These are phyloP conservation scores for Gambusia affinis DNA, from an alignment of 2,113 vertebrate species.

Conservation along the genomic window DNA sequence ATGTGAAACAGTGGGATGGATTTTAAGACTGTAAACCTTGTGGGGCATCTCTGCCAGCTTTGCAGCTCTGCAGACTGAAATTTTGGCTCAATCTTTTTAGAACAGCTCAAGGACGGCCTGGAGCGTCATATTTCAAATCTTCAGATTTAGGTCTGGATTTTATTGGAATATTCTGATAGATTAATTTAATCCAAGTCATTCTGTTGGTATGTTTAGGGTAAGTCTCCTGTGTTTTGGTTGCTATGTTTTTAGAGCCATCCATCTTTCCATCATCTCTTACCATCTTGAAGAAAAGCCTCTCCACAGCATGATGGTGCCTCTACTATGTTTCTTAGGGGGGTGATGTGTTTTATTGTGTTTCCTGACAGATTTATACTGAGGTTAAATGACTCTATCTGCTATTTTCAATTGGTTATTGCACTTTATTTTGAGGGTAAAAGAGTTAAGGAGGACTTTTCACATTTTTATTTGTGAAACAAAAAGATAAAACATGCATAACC, in stretches of 20 bases:
- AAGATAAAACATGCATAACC: too few relatives aligned
- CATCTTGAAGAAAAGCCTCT: not conserved
- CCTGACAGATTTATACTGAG: not conserved
- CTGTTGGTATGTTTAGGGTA: not conserved
- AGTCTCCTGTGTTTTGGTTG: too few relatives aligned
- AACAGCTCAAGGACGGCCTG: not conserved
- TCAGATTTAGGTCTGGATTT: not conserved
- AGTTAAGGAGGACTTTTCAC: too few relatives aligned
- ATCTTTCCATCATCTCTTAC: not conserved
- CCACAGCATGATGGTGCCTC: not conserved
- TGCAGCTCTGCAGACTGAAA: not conserved
- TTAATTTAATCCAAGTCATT: not conserved
- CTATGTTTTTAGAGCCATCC: not conserved
- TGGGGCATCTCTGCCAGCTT: not conserved
- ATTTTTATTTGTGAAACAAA: too few relatives aligned
- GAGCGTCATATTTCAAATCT: not conserved
- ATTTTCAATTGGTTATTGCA: not conserved
- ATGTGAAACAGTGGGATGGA: not conserved
- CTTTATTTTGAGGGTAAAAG: too few relatives aligned
- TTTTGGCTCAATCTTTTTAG: not conserved
- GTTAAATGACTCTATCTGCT: not conserved
- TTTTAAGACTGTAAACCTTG: too few relatives aligned
- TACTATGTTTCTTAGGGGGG: not conserved
- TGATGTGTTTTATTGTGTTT: not conserved
- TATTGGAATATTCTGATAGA: not conserved